A percentile compares a stretch with the other conserved stretches of the same genome.
Conservation (phyloP, 2,888 invertebrate genomes). For the Diarsia dahlii region DNA sequence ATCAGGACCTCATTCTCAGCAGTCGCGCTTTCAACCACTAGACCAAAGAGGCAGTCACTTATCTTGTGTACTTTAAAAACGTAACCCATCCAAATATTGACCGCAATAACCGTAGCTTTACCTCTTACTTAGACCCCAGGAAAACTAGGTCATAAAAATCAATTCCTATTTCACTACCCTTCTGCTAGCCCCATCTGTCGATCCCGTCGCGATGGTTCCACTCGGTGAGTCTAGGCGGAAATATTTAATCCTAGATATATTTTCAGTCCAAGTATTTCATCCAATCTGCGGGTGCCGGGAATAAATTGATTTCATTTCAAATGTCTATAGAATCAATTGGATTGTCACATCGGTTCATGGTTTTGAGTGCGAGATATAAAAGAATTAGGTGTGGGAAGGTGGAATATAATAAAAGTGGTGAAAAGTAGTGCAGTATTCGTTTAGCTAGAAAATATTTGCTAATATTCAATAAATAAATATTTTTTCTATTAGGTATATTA, state of each 20-base stretch:
- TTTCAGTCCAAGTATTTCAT: conserved; percentile 58
- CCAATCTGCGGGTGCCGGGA: conserved; percentile 52
- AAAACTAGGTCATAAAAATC: not conserved
- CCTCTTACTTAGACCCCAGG: not conserved
- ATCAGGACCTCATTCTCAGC: no score
- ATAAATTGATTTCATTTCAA: conserved; percentile 66
- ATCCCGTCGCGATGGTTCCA: conserved; percentile 18
- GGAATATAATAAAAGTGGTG: not conserved
- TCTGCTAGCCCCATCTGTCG: conserved; percentile 31
- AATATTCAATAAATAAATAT: no score
- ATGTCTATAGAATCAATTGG: conserved; percentile 59
- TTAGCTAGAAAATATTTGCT: not conserved
- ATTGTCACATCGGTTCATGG: conserved; percentile 56
- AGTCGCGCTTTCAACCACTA: no score
- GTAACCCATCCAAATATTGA: not conserved
- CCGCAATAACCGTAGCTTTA: not conserved
- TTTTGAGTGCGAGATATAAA: not conserved
- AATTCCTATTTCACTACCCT: not conserved
- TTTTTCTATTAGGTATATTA: no score
- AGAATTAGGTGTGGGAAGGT: not conserved
- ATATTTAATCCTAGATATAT: conserved; percentile 65
- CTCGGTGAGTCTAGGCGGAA: conserved; percentile 27
- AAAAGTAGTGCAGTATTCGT: not conserved
- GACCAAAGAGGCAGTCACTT: not conserved
- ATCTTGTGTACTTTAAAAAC: not conserved